Evolutionary conservation across 2,888 invertebrate genomes (phyloP), one percentile per base, ranked within the genome.

Genomic region (Disparrhopalites patrizii): DNA sequence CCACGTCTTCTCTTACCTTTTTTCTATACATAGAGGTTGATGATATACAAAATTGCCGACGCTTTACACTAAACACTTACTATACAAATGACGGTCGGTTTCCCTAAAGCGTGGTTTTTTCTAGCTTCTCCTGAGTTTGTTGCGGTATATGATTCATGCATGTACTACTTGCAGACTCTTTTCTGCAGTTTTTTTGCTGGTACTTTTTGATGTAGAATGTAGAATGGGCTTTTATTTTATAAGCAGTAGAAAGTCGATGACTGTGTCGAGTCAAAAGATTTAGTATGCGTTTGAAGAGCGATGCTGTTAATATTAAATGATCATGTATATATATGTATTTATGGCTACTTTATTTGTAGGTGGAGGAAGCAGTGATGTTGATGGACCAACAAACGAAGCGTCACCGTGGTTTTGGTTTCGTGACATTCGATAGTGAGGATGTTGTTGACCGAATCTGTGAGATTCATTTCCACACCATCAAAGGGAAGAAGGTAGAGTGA

Each of bases 371-470:
- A 20, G 76, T 76, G 28, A 76, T 77, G 76, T 71, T 77, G 64
- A 77, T 77, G 76, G 77, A 77, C 70, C 77, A 78, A 72, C 77
- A 77, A 72, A 78, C 77, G 33, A 77, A 78, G 68, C 75, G 77
- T 7, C 77, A 77, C 68, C 75, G 78, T 28, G 78, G 78, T 20
- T 78, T 78, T 72, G 78, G 77, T 38, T 78, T 78, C 72, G 77
- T 78, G 54, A 77, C 77, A 20, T 77, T 78, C 68, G 77, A 77
- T 64, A 75, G 74, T 64, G 77, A 78, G 68, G 77, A 77, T 63
- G 76, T 76, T 50, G 77, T 77, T 40, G 77, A 78, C 70, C 74
- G 76, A 65, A 77, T 78, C 58, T 77, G 77, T 72, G 77, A 77
- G 67, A 77, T 77, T 40, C 78, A 78, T 69, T 77, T 76, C 69